Evolutionary conservation across 2,113 vertebrate species (phyloP).

Genomic region (Zosterops lateralis): DNA sequence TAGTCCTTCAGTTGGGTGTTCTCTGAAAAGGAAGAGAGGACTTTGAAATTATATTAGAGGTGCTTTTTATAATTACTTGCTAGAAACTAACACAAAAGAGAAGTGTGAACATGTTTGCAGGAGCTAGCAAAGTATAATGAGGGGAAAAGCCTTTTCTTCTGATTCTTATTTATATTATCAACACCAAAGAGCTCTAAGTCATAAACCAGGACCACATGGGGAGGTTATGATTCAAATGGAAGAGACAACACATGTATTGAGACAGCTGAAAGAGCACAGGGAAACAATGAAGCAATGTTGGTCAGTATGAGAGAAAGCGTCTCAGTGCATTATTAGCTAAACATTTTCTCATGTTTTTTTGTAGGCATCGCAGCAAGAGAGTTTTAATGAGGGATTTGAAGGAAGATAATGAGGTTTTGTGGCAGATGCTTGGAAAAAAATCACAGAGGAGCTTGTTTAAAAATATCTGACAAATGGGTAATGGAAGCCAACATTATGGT

Average conservation of each 20-base stretch:
- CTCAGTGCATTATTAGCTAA: conserved; percentile 29
- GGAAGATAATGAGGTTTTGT: conserved; percentile 63
- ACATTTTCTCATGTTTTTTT: conserved; percentile 23
- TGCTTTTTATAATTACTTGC: conserved; percentile 26
- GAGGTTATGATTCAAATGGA: conserved; percentile 21
- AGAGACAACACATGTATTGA: background rate
- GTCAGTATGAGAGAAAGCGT: background rate
- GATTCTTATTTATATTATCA: conserved; percentile 37
- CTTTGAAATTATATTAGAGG: background rate
- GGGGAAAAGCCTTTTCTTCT: conserved; percentile 25
- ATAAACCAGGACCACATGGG: conserved; percentile 10
- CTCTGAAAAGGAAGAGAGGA: conserved; percentile 5
- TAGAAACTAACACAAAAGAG: conserved; percentile 14
- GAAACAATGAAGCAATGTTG: conserved; percentile 25
- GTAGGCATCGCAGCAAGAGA: conserved; percentile 55
- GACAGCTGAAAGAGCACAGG: conserved; percentile 5
- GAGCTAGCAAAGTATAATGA: conserved; percentile 23
- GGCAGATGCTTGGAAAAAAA: conserved; percentile 58
- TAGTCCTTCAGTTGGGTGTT: background rate
- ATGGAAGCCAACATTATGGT: background rate
- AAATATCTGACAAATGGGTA: conserved; percentile 47
- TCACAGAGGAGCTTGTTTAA: conserved; percentile 44
- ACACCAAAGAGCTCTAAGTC: background rate
- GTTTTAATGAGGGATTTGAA: conserved; percentile 64
- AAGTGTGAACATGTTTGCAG: conserved; percentile 33